These are phyloP conservation scores for Gadus macrocephalus DNA, from an alignment of 2,113 vertebrate species.

Conservation along the genomic window DNA sequence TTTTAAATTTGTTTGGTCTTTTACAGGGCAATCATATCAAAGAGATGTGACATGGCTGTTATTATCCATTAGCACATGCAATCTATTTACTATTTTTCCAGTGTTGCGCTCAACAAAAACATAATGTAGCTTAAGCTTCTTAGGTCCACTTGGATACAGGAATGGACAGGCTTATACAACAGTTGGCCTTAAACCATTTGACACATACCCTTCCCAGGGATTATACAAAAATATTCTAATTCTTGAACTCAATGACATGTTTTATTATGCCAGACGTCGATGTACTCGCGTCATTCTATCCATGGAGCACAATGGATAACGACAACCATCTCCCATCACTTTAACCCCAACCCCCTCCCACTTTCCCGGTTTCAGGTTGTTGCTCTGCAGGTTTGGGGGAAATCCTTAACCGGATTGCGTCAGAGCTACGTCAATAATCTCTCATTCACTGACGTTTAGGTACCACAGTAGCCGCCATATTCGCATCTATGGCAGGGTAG, in stretches of 20 bases:
- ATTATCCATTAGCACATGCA: not conserved
- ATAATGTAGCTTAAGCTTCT: conserved; percentile 67
- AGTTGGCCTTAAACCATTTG: conserved; percentile 43
- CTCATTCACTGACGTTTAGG: conserved; percentile 72
- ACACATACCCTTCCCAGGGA: conserved; percentile 33
- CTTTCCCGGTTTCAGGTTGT: conserved; percentile 34
- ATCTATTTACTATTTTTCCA: not conserved
- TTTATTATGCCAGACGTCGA: too few relatives aligned
- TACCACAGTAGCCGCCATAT: conserved; percentile 80
- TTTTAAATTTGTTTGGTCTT: not conserved
- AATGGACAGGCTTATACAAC: conserved; percentile 51
- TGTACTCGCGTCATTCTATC: not conserved
- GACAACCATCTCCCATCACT: too few relatives aligned
- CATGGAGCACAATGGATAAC: too few relatives aligned
- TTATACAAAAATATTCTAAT: not conserved
- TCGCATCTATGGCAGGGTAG: conserved; percentile 72
- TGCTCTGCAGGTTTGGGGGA: conserved; percentile 67
- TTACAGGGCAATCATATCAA: not conserved
- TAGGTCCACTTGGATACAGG: conserved; percentile 52
- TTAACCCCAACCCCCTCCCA: conserved; percentile 6
- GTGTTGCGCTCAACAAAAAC: conserved; percentile 21
- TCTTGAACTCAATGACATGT: not conserved
- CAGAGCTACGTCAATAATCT: conserved; percentile 75
- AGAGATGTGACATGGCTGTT: not conserved
- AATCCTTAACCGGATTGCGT: conserved; percentile 78